Base-by-base conservation (phyloP, 37 sponge, comb jelly and placozoan species). In the Haliclona indistincta region DNA sequence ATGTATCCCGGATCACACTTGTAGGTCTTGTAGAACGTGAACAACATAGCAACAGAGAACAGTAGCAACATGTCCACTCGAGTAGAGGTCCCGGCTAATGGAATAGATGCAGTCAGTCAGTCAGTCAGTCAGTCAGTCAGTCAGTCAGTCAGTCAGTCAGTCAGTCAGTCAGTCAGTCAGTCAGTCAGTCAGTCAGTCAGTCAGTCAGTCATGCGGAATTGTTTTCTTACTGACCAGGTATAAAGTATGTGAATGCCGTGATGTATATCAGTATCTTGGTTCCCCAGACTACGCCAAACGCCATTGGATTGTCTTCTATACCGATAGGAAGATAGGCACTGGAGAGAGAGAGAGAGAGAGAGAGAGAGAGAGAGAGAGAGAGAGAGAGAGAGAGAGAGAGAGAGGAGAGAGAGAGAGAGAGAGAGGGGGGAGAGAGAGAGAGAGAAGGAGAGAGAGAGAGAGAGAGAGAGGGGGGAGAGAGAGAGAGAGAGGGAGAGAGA, bases 211-310 rank as follows among this genome's bases (percentile, higher is more conserved):
- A 25, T 7, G 5, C 62, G 13, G 32, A 11, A 13, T 32, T 32
- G 10, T 32, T 32, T 17, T 38, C 35, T 49, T 29, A 63, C 76
- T 37, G 3, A 64, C 74, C 23, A 33, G 74, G 67, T 22, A 65
- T 13, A 32, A 64, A 58, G 52, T 49, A 68, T n/a, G 33, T 51
- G 35, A 77, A 69, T 25, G 82, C 75, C 1, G 94, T 86, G 56
- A 75, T 7, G 67, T 89, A 94, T 25, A 89, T 40, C 80, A 74
- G 74, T 34, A 89, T 41, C 61, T 89, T 84, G 40, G 87, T 86
- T 0, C 78, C 94, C 49, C 89, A 29, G 25, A 89, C 90, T 0
- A 94, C 54, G 2, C 94, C 94, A 55, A 94, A 68, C 0, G 89
- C 82, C 32, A 86, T 51, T 25, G 94, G 94, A 63, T 76, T 81